A percentile compares a stretch with the other conserved stretches of the same genome.
Evolutionary conservation across 2,113 vertebrate species (phyloP).

Genomic region (Microtus pennsylvanicus): DNA sequence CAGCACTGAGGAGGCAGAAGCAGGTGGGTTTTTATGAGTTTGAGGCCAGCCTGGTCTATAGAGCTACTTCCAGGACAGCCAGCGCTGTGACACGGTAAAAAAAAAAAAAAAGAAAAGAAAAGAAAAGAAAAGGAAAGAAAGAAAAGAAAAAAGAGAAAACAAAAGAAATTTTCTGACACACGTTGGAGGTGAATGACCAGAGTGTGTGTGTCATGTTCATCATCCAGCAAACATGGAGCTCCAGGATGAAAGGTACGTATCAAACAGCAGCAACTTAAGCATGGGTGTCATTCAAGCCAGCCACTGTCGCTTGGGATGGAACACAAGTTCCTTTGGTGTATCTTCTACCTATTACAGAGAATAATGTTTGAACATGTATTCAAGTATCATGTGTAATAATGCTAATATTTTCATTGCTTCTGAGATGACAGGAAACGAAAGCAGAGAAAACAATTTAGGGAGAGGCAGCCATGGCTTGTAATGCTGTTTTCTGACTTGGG

Average conservation of each 20-base stretch:
- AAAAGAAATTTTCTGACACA: background rate
- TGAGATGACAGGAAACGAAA: background rate
- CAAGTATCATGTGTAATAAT: background rate
- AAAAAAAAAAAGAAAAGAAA: too few relatives aligned
- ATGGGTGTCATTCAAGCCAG: background rate
- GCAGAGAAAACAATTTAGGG: background rate
- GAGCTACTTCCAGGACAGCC: too few relatives aligned
- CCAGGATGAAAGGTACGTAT: background rate
- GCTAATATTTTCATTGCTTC: background rate
- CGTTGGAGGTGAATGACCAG: background rate
- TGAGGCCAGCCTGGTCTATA: too few relatives aligned
- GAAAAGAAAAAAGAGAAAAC: too few relatives aligned
- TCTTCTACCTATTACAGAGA: background rate
- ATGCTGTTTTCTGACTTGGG: background rate
- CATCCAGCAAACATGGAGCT: background rate
- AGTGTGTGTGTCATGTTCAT: too few relatives aligned
- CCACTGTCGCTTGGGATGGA: background rate
- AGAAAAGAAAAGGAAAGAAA: too few relatives aligned
- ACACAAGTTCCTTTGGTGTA: background rate
- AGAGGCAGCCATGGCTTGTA: background rate
- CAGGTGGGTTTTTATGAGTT: too few relatives aligned
- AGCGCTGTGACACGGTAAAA: too few relatives aligned
- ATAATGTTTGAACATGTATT: background rate
- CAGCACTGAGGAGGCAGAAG: too few relatives aligned
- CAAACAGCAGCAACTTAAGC: background rate